These are phyloP conservation scores for Quadroppia sp. DNA, from an alignment of 2,888 invertebrate species.

Conservation along the genomic window DNA sequence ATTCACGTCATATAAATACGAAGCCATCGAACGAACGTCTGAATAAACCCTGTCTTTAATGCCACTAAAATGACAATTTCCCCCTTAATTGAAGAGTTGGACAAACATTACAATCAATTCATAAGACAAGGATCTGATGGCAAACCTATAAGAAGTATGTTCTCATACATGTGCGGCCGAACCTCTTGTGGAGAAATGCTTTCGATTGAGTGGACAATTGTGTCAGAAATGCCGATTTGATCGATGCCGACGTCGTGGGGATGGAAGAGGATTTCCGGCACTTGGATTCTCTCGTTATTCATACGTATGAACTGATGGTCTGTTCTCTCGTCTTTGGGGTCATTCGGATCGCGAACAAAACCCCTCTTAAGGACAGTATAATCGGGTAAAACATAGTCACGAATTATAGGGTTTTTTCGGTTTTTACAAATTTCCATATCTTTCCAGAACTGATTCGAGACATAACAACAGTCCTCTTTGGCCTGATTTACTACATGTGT, in stretches of 20 bases:
- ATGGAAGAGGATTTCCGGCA: slow-evolving; percentile 89
- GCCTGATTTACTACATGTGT: slow-evolving; percentile 97
- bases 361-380: slow-evolving; percentile 84
- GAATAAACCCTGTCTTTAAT: slow-evolving; percentile 68
- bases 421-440: slow-evolving; percentile 67
- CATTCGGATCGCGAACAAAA: slow-evolving; percentile 59
- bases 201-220: slow-evolving; percentile 71
- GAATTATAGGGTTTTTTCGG: slow-evolving; percentile 64
- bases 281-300: slow-evolving; percentile 87
- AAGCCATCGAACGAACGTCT: slow-evolving; percentile 73
- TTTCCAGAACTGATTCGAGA: slow-evolving; percentile 72
- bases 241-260: slow-evolving; percentile 91
- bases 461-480: slow-evolving; percentile 95
- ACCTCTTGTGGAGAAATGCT: slow-evolving; percentile 53
- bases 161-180: slow-evolving; percentile 67
- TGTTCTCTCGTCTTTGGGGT: slow-evolving; percentile 50
- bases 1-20: slow-evolving; percentile 71
- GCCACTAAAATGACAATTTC: slow-evolving; percentile 74
- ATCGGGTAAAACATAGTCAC: slow-evolving; percentile 94
- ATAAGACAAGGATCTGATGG: neutral
- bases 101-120: neutral
- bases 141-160: slow-evolving; percentile 49
- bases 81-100: slow-evolving; percentile 59
- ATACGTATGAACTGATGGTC: slow-evolving; percentile 65
- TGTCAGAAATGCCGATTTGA: slow-evolving; percentile 86